These are phyloP conservation scores for Muscicapa comitata DNA, from an alignment of 2,797 vertebrate genomes.

Conservation along the genomic window DNA sequence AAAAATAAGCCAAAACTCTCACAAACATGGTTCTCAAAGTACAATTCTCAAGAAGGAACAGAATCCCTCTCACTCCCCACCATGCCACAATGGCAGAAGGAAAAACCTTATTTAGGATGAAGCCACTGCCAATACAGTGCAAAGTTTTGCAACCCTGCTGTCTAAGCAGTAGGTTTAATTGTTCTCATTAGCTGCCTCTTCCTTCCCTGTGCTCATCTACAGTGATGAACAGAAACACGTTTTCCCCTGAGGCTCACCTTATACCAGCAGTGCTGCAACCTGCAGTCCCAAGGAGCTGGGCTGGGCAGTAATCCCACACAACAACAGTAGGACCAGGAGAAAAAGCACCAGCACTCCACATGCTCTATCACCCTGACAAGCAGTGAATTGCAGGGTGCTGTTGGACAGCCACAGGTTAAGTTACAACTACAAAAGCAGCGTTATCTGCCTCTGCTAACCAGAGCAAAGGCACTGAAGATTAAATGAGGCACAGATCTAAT, in stretches of 20 bases:
- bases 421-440: not conserved
- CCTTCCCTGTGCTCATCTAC: rapidly evolving
- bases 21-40: not conserved
- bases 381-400: not conserved
- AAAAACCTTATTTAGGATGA: not conserved
- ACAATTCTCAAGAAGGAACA: not conserved
- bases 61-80: not conserved
- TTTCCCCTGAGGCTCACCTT: not conserved
- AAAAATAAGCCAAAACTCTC: not conserved
- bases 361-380: not conserved
- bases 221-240: not conserved
- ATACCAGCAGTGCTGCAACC: not conserved
- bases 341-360: not conserved
- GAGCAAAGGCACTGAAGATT: not conserved
- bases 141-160: not conserved
- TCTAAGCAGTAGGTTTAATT: not conserved
- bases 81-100: not conserved
- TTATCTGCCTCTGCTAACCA: not conserved
- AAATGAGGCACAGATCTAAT: not conserved
- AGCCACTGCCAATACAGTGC: not conserved
- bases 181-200: not conserved
- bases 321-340: not conserved
- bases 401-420: not conserved
- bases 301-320: not conserved
- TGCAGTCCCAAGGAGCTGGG: not conserved